Conservation (phyloP, 2,797 vertebrate species). For the Tympanoctomys barrerae region DNA sequence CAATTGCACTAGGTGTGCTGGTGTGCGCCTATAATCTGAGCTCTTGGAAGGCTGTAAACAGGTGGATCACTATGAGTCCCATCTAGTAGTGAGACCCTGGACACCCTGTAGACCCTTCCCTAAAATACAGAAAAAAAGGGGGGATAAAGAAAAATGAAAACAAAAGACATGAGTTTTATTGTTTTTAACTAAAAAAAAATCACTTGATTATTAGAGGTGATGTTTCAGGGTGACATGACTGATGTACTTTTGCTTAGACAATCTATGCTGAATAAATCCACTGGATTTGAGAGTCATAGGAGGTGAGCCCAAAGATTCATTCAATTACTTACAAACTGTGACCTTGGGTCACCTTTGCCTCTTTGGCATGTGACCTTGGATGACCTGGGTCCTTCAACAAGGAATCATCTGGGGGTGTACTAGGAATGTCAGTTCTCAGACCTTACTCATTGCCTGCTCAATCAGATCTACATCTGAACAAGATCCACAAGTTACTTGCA, state of each 20-base stretch:
- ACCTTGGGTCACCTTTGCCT: neutral
- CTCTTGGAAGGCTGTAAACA: too few species aligned
- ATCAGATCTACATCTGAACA: neutral
- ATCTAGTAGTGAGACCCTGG: too few species aligned
- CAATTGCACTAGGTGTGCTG: too few species aligned
- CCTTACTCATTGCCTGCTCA: neutral
- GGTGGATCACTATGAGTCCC: too few species aligned
- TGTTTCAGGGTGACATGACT: neutral
- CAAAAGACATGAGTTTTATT: neutral
- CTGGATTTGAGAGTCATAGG: neutral
- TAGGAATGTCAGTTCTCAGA: neutral
- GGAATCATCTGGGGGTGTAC: neutral
- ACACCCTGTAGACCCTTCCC: too few species aligned
- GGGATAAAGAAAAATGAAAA: neutral
- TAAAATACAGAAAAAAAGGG: too few species aligned
- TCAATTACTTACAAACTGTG: neutral
- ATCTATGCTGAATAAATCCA: neutral
- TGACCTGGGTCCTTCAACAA: neutral
- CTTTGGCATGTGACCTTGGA: neutral
- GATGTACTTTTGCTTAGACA: neutral
- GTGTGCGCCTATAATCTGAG: too few species aligned
- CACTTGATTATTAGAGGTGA: neutral
- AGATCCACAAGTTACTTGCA: neutral
- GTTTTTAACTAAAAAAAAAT: constrained; percentile 26
- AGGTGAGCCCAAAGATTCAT: neutral